Evolutionary conservation across 2,113 vertebrate genomes (phyloP).

Genomic region (Amphiprion percula): DNA sequence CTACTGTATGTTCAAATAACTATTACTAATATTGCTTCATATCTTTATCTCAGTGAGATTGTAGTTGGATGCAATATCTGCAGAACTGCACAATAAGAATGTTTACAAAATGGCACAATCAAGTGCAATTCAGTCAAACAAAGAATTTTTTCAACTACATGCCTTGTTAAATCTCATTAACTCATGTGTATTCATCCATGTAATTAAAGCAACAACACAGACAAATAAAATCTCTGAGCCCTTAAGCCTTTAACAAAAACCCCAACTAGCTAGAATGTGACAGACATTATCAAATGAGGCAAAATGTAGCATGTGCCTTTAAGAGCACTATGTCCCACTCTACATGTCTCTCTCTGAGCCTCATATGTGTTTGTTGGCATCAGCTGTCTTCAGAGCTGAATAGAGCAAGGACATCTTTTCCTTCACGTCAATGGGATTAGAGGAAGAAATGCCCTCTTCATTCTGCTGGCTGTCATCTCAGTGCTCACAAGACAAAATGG

Average conservation of each 20-base stretch:
- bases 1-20: neutral
- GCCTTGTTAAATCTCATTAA: slow-evolving; percentile 62
- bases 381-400: slow-evolving; percentile 74
- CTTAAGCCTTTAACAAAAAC: slow-evolving; percentile 50
- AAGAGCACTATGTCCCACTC: slow-evolving; percentile 77
- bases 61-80: slow-evolving; percentile 25
- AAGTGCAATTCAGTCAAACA: slow-evolving; percentile 29
- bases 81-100: slow-evolving; percentile 12
- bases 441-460: slow-evolving; percentile 60
- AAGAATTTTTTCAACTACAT: slow-evolving; percentile 33
- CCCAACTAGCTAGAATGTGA: slow-evolving; percentile 25
- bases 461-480: slow-evolving; percentile 48
- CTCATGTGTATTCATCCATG: slow-evolving; percentile 51
- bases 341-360: slow-evolving; percentile 73
- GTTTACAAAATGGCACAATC: slow-evolving; percentile 3
- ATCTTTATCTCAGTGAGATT: slow-evolving; percentile 8
- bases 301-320: slow-evolving; percentile 80
- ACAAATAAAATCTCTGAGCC: slow-evolving; percentile 47
- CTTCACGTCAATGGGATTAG: slow-evolving; percentile 66
- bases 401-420: slow-evolving; percentile 71
- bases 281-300: slow-evolving; percentile 40
- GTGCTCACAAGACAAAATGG: slow-evolving; percentile 29
- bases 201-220: slow-evolving; percentile 51
- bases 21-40: neutral
- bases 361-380: slow-evolving; percentile 78